Evolutionary conservation across 2,888 invertebrate genomes (phyloP).

Genomic region (Merodon equestris): DNA sequence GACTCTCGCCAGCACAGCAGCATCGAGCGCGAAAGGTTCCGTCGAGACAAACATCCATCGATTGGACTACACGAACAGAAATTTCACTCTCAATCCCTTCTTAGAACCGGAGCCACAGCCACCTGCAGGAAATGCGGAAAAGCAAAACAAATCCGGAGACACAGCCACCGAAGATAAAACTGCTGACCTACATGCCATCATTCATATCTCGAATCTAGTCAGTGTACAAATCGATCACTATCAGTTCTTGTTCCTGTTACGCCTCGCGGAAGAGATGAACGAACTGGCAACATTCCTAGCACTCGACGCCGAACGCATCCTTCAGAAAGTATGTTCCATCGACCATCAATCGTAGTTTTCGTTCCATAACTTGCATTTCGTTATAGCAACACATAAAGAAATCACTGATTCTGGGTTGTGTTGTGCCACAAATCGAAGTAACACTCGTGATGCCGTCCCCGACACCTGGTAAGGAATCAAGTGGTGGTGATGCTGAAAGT

Average conservation of each 20-base stretch:
- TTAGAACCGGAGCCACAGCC: conserved; percentile 70
- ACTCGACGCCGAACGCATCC: conserved; percentile 87
- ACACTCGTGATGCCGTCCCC: conserved; percentile 92
- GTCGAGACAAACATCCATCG: conserved; percentile 71
- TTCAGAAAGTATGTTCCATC: conserved; percentile 79
- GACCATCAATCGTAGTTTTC: background rate
- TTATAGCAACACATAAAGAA: conserved; percentile 77
- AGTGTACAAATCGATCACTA: conserved; percentile 96
- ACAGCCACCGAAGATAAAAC: conserved; percentile 70
- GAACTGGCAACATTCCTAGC: conserved; percentile 89
- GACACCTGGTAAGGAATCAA: conserved; percentile 91
- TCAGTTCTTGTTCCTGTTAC: conserved; percentile 92
- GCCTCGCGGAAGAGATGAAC: conserved; percentile 89
- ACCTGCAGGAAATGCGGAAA: conserved; percentile 43
- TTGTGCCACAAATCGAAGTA: conserved; percentile 91
- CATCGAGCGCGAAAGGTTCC: conserved; percentile 70
- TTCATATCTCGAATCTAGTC: conserved; percentile 90
- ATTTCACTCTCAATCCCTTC: conserved; percentile 75
- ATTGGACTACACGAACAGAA: conserved; percentile 70
- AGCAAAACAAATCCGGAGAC: conserved; percentile 50
- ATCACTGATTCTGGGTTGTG: conserved; percentile 85
- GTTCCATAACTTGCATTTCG: conserved; percentile 11
- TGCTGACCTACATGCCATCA: conserved; percentile 88
- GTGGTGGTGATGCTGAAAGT: conserved; percentile 90
- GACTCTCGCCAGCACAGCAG: conserved; percentile 70